Percentiles rank a stretch among this genome's conserved stretches.
Evolutionary conservation across 1,140 invertebrate genomes (phyloP).

Genomic region (Drosophila littoralis): DNA sequence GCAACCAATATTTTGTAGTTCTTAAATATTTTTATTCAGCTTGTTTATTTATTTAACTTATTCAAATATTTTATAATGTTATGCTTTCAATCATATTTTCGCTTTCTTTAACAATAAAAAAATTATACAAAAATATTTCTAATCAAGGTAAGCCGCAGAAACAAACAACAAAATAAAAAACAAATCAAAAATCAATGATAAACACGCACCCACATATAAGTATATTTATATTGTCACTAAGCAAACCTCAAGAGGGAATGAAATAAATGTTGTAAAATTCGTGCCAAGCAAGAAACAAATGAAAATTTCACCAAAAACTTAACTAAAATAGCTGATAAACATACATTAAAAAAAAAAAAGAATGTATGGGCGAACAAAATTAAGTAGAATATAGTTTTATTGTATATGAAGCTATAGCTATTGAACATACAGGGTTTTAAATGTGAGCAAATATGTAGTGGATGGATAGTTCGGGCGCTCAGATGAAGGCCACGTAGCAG

Average conservation of each 20-base stretch:
- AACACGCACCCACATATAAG: slow-evolving; percentile 39
- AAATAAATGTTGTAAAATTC: slow-evolving; percentile 77
- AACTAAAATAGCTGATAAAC: slow-evolving; percentile 33
- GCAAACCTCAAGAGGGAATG: slow-evolving; percentile 45
- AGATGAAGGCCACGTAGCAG: slow-evolving; percentile 29
- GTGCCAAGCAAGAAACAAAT: slow-evolving; percentile 69
- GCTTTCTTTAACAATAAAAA: slow-evolving; percentile 50
- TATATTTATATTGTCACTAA: slow-evolving; percentile 27
- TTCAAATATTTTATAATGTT: slow-evolving; percentile 44
- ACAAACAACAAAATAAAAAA: slow-evolving; percentile 42
- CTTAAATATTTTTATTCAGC: slow-evolving; percentile 48
- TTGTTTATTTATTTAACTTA: slow-evolving; percentile 56
- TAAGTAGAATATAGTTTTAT: slow-evolving; percentile 58
- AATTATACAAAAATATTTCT: slow-evolving; percentile 2
- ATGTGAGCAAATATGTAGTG: slow-evolving; percentile 74
- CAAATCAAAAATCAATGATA: slow-evolving; percentile 55
- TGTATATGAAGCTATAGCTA: slow-evolving; percentile 69
- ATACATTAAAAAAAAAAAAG: slow-evolving; percentile 12
- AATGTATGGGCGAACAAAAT: slow-evolving; percentile 36
- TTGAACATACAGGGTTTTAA: slow-evolving; percentile 83
- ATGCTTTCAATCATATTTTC: slow-evolving; percentile 50
- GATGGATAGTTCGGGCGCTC: slow-evolving; percentile 38
- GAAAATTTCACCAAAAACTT: slow-evolving; percentile 46
- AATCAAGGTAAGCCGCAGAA: slow-evolving; percentile 64
- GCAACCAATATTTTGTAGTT: slow-evolving; percentile 60